Evolutionary conservation across 2,888 invertebrate genomes (phyloP), one percentile per base, ranked within the genome.

Genomic region (Liodrosophila aerea): DNA sequence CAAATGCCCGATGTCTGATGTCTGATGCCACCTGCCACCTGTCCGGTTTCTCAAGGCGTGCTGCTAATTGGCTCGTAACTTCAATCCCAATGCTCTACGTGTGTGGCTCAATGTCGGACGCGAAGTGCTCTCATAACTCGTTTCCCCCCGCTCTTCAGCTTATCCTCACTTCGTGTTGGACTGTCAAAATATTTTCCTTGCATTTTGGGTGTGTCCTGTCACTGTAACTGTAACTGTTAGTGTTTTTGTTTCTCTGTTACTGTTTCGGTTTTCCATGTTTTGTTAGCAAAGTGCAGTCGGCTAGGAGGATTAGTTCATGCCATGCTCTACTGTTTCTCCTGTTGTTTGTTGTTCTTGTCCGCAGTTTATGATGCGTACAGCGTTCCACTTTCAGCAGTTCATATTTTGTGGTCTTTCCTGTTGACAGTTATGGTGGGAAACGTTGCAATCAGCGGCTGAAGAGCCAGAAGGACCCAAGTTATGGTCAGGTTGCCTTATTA

Each of bases 101-200:
- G 49, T 67, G 64, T 67, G 64, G 64, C 49, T 49, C 39, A 64
- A 43, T 18, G 39, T 54, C 46, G 68, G 70, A 67, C 59, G 50
- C 64, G 47, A 59, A 54, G 11, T 22, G 34, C 53, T 40, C 49
- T 58, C 71, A 71, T 67, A 68, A 73, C 63, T 58, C 61, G 22
- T 22, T 53, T 70, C 77, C 61, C 54, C 78, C 68, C 44, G 34
- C 9, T 7, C 1, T n/a, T n/a, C 34, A 12, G 40, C 31, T 12
- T 49, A 33, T 58, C 40, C 58, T 56, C 40, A 45, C 49, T 36
- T 29, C 57, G 68, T 62, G 66, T 61, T 58, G 68, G 66, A 64
- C 77, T 85, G 85, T 82, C 85, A 85, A 86, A 82, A 82, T 82
- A 82, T 82, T 82, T 66, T 85, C 54, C 64, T 86, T 82, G 82